A percentile compares a stretch with the other conserved stretches of the same genome.
Evolutionary conservation across 1,140 invertebrate genomes (phyloP).

Genomic region (Caenorhabditis elegans): DNA sequence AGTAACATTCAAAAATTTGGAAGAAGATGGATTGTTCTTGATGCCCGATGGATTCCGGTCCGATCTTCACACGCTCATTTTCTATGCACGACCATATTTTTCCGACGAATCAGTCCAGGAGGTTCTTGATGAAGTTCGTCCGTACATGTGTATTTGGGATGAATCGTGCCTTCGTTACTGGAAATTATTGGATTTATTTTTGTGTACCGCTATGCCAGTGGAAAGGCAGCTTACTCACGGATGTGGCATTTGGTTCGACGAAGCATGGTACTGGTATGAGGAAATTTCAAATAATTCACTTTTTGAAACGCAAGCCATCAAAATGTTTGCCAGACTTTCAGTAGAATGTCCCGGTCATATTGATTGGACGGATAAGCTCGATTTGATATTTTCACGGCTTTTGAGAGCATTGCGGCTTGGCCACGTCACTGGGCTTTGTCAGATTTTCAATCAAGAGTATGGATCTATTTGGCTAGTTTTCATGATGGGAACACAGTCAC

Average conservation of each 20-base stretch:
- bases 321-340: conserved; percentile 71
- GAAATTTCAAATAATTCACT: conserved; percentile 45
- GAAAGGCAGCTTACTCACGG: conserved; percentile 39
- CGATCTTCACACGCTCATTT: conserved; percentile 50
- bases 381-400: conserved; percentile 76
- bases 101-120: conserved; percentile 78
- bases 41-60: conserved; percentile 71
- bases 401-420: conserved; percentile 72
- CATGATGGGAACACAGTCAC: conserved; percentile 17
- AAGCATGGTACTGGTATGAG: conserved; percentile 71
- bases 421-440: conserved; percentile 34
- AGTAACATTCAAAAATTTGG: conserved; percentile 63
- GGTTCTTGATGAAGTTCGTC: conserved; percentile 81
- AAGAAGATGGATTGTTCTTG: conserved; percentile 65
- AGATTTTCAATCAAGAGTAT: conserved; percentile 26
- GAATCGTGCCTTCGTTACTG: conserved; percentile 73
- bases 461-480: conserved; percentile 29
- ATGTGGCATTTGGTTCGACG: conserved; percentile 78
- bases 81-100: conserved; percentile 72
- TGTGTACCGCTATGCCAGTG: conserved; percentile 68
- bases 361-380: conserved; percentile 74
- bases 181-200: conserved; percentile 75
- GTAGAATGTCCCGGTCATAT: conserved; percentile 79
- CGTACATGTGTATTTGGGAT: conserved; percentile 76
- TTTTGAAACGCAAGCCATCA: conserved; percentile 53